These are phyloP conservation scores for Rhagoletis pomonella DNA, from an alignment of 1,140 invertebrate species.

Conservation along the genomic window DNA sequence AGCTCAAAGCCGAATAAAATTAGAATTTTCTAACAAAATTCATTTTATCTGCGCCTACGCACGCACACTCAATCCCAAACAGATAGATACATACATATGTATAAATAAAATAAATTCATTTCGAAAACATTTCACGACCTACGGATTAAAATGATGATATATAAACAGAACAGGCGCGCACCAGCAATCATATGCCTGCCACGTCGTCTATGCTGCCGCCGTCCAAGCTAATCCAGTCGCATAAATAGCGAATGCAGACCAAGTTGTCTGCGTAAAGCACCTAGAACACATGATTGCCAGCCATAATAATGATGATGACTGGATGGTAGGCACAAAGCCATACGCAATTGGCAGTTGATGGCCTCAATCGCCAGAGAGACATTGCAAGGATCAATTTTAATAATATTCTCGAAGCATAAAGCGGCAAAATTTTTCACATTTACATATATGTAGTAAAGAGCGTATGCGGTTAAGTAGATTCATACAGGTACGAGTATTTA, in stretches of 20 bases:
- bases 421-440: not conserved
- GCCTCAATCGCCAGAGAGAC: not conserved
- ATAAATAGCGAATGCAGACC: slow-evolving; percentile 9
- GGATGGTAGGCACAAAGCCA: slow-evolving; percentile 16
- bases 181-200: slow-evolving; percentile 1
- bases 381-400: slow-evolving; percentile 36
- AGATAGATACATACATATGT: not conserved
- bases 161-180: slow-evolving; percentile 50
- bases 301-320: not conserved
- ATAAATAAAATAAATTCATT: slow-evolving; percentile 53
- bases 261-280: not conserved
- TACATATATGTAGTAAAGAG: too few species aligned
- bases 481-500: not conserved
- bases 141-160: slow-evolving; percentile 57
- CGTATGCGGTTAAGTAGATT: too few species aligned
- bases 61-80: not conserved
- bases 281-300: not conserved
- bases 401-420: not conserved
- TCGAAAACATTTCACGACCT: slow-evolving; percentile 49
- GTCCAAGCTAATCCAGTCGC: not conserved
- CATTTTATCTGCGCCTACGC: not conserved
- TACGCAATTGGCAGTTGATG: slow-evolving; percentile 28
- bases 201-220: not conserved
- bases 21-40: not conserved
- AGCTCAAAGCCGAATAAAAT: not conserved